A percentile compares a stretch with the other conserved stretches of the same genome.
These are phyloP conservation scores for Urocynchramus pylzowi DNA, from an alignment of 2,113 vertebrate species.

Conservation along the genomic window DNA sequence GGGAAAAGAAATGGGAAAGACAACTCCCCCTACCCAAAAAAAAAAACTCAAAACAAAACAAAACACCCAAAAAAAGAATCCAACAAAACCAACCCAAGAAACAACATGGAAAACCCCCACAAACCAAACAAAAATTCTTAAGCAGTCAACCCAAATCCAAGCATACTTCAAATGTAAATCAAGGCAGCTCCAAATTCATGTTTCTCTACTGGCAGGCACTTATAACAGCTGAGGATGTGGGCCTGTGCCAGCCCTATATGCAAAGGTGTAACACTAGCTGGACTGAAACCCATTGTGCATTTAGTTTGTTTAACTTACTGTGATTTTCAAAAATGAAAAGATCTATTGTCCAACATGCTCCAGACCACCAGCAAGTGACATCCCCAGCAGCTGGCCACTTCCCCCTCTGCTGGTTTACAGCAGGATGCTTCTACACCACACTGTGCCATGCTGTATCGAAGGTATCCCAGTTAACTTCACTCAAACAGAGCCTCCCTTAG, in stretches of 20 bases:
- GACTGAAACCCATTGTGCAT: not conserved
- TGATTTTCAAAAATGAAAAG: not conserved
- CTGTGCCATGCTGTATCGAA: accelerated
- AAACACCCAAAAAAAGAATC: not conserved
- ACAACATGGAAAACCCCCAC: not conserved
- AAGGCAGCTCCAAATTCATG: not conserved
- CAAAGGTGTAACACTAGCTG: not conserved
- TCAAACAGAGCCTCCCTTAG: accelerated
- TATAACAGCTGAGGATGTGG: not conserved
- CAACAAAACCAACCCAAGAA: not conserved
- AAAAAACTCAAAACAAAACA: not conserved
- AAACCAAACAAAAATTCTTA: not conserved
- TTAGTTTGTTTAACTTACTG: not conserved
- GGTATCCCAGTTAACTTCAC: not conserved
- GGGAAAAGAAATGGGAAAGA: not conserved
- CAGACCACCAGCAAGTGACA: not conserved
- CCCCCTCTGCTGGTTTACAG: not conserved
- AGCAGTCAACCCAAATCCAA: not conserved
- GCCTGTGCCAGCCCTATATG: not conserved
- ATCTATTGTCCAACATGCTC: not conserved
- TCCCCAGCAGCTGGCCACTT: not conserved
- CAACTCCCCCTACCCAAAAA: accelerated
- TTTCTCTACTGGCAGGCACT: not conserved
- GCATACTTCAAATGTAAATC: not conserved
- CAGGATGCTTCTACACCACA: not conserved